Percentiles rank a stretch among this genome's conserved stretches.
phyloP scores from a whole-genome alignment of 1,140 invertebrate genomes.

The Cyphomyrmex costatus region DNA sequence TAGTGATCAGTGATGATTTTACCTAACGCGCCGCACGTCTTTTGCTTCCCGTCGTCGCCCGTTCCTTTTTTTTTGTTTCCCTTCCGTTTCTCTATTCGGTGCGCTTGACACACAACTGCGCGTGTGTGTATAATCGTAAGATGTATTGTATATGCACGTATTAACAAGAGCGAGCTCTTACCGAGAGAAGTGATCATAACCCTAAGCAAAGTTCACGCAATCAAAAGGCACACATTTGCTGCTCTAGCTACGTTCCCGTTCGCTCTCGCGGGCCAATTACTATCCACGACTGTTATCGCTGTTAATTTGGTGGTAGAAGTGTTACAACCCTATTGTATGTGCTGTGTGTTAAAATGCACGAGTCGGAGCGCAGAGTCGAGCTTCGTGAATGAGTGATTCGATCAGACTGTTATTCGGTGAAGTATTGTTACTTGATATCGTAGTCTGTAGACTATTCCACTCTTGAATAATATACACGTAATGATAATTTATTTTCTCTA shows the following conservation, averaged over 20 bases:
- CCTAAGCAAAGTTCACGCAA: constrained; percentile 52
- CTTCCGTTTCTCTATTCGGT: constrained; percentile 67
- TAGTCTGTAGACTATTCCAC: neutral
- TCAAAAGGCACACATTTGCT: constrained; percentile 52
- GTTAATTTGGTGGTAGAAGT: constrained; percentile 57
- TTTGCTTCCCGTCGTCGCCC: constrained; percentile 69
- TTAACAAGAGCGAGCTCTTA: constrained; percentile 49
- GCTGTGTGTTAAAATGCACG: constrained; percentile 47
- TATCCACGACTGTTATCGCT: constrained; percentile 31
- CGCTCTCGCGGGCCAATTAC: constrained; percentile 42
- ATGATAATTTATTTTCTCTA: neutral
- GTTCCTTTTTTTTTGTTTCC: constrained; percentile 64
- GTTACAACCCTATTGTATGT: constrained; percentile 51
- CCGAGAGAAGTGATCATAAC: constrained; percentile 21
- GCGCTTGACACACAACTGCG: constrained; percentile 35
- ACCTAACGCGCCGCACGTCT: constrained; percentile 53
- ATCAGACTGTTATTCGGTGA: constrained; percentile 42
- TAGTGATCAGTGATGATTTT: constrained; percentile 44
- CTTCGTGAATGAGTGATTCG: constrained; percentile 37
- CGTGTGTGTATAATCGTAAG: constrained; percentile 3
- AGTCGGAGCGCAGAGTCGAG: constrained; percentile 26
- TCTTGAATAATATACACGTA: too few relatives aligned
- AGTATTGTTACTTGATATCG: neutral
- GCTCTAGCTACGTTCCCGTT: constrained; percentile 53
- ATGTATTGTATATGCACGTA: constrained; percentile 10